phyloP scores from a whole-genome alignment of 2,888 invertebrate species.

The Eristalis tenax region DNA sequence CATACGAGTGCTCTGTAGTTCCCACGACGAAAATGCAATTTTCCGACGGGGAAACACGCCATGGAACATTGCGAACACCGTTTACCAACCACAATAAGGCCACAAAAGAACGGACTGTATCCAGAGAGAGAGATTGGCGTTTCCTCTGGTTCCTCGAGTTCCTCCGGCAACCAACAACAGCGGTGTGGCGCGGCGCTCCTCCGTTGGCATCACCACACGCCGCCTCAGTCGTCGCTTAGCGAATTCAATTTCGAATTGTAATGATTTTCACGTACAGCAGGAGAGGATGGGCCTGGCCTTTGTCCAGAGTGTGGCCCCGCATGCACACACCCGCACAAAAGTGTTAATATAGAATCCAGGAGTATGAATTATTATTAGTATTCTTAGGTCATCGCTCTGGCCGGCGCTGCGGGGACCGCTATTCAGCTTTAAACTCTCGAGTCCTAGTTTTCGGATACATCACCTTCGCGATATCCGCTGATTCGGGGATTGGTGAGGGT shows the following conservation, averaged over 20 bases:
- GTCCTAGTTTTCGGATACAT: conserved; percentile 3
- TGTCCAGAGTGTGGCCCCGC: neutral
- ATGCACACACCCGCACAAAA: conserved; percentile 19
- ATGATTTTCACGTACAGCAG: conserved; percentile 67
- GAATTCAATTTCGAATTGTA: conserved; percentile 69
- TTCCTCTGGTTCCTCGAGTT: neutral
- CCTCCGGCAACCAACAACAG: conserved; percentile 13
- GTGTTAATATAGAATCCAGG: conserved; percentile 65
- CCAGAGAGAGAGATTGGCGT: neutral
- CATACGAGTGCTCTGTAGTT: neutral
- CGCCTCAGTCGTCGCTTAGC: conserved; percentile 32
- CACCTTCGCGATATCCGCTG: conserved; percentile 41
- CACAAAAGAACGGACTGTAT: conserved; percentile 35
- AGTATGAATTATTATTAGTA: conserved; percentile 71
- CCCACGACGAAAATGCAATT: conserved; percentile 63
- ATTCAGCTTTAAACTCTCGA: conserved; percentile 11
- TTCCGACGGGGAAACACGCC: conserved; percentile 53
- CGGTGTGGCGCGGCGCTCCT: conserved; percentile 10
- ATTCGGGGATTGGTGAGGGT: conserved; percentile 22
- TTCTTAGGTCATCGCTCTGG: conserved; percentile 54
- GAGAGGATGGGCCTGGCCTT: conserved; percentile 20
- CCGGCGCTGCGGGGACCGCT: neutral
- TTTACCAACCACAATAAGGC: conserved; percentile 32
- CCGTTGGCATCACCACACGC: conserved; percentile 5
- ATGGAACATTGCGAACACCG: conserved; percentile 16